A percentile compares a stretch with the other conserved stretches of the same genome.
These are phyloP conservation scores for Syngnathus floridae DNA, from an alignment of 2,113 vertebrate genomes.

Conservation along the genomic window DNA sequence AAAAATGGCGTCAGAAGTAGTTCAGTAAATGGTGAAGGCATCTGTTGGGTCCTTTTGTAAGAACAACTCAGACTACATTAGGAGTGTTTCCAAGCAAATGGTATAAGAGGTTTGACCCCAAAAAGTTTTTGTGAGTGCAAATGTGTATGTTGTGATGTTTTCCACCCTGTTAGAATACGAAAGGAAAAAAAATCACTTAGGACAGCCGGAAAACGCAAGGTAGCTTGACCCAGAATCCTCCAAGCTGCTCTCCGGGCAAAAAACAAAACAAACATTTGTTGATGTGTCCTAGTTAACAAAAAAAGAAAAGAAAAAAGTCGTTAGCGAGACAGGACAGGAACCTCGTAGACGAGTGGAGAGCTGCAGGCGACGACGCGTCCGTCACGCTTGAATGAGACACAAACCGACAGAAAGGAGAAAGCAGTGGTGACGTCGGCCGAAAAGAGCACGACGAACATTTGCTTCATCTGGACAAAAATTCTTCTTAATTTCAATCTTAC, in stretches of 20 bases:
- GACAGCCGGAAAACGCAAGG: neutral
- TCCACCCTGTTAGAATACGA: neutral
- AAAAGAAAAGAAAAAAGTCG: neutral
- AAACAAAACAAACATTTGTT: neutral
- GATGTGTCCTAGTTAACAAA: neutral
- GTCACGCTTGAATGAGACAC: constrained; percentile 28
- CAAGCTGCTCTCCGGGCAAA: neutral
- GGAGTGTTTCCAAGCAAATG: neutral
- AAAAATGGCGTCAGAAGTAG: neutral
- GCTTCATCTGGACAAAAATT: too few species aligned
- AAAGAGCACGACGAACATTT: constrained; percentile 5
- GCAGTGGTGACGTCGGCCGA: constrained; percentile 16
- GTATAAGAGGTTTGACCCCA: neutral
- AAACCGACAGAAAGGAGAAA: constrained; percentile 17
- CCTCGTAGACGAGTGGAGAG: constrained; percentile 1
- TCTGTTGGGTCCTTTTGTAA: neutral
- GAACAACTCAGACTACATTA: too few species aligned
- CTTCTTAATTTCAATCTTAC: too few species aligned
- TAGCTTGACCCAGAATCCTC: neutral
- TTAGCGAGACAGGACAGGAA: constrained; percentile 9
- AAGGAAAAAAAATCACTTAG: too few species aligned
- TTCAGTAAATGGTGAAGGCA: neutral
- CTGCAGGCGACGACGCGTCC: constrained; percentile 33
- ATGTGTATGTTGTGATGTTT: neutral
- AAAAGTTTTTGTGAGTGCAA: neutral